These are phyloP conservation scores for Laothoe populi DNA, from an alignment of 2,888 invertebrate species.

Conservation along the genomic window DNA sequence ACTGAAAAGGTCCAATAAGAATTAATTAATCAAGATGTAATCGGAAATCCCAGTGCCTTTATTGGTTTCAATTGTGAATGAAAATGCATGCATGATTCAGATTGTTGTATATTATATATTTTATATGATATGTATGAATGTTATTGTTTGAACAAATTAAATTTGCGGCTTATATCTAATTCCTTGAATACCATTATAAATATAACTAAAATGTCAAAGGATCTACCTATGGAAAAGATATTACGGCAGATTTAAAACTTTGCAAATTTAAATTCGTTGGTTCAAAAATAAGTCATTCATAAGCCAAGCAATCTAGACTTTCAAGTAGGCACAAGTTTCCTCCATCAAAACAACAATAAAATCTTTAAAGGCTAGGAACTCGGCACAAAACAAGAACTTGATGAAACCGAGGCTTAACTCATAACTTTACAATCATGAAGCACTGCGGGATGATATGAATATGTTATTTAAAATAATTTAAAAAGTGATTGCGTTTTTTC, in stretches of 20 bases:
- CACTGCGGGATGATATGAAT: neutral
- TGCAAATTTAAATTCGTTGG: slow-evolving; percentile 3
- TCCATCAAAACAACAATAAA: slow-evolving; percentile 25
- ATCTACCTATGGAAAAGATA: neutral
- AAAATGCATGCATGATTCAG: no score
- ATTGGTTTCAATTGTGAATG: no score
- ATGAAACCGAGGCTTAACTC: slow-evolving; percentile 10
- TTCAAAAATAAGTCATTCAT: slow-evolving; percentile 11
- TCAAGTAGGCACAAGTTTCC: slow-evolving; percentile 14
- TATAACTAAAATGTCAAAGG: neutral
- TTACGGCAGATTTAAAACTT: neutral
- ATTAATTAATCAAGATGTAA: no score
- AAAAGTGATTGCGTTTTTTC: neutral
- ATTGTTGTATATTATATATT: no score
- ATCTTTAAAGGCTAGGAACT: slow-evolving; percentile 17
- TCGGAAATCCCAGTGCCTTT: no score
- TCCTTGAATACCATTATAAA: no score
- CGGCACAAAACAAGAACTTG: slow-evolving; percentile 6
- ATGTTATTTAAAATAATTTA: slow-evolving; percentile 1
- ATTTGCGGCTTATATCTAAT: no score
- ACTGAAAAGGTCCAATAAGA: neutral
- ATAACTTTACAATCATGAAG: neutral
- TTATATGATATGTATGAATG: no score
- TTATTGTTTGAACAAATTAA: no score
- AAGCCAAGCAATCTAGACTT: slow-evolving; percentile 18